Evolutionary conservation across 2,888 invertebrate genomes (phyloP).

Genomic region (Drosophila tripunctata): DNA sequence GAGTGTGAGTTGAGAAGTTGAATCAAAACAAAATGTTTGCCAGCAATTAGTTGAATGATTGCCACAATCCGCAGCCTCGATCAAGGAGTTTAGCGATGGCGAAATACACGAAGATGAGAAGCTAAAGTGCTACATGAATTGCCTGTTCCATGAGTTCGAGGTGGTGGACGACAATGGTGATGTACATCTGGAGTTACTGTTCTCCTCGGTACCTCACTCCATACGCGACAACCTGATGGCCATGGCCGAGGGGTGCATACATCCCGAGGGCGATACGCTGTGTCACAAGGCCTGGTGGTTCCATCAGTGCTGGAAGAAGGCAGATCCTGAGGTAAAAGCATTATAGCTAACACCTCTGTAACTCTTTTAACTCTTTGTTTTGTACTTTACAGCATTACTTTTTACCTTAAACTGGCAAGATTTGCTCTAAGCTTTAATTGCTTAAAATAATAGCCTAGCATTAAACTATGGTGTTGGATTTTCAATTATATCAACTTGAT

Average conservation of each 20-base stretch:
- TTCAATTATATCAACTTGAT: not conserved
- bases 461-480: constrained; percentile 13
- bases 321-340: constrained; percentile 81
- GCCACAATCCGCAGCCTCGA: constrained; percentile 70
- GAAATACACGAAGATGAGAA: constrained; percentile 83
- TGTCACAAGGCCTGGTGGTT: constrained; percentile 84
- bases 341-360: no score
- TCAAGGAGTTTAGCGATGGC: constrained; percentile 84
- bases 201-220: constrained; percentile 71
- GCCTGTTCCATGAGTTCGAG: constrained; percentile 82
- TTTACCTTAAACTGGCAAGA: constrained; percentile 57
- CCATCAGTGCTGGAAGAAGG: constrained; percentile 83
- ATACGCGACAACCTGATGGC: constrained; percentile 77
- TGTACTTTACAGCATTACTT: constrained; percentile 74
- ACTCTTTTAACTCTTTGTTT: not conserved
- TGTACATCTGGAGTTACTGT: constrained; percentile 82
- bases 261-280: constrained; percentile 81
- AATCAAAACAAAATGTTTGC: not conserved
- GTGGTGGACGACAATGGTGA: constrained; percentile 84
- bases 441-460: not conserved
- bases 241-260: constrained; percentile 80
- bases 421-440: no score
- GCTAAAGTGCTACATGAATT: constrained; percentile 84
- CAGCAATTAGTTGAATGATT: constrained; percentile 25
- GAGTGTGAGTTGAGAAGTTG: constrained; percentile 70